phyloP scores from a whole-genome alignment of 1,140 invertebrate species.

The Cydia strobilella region DNA sequence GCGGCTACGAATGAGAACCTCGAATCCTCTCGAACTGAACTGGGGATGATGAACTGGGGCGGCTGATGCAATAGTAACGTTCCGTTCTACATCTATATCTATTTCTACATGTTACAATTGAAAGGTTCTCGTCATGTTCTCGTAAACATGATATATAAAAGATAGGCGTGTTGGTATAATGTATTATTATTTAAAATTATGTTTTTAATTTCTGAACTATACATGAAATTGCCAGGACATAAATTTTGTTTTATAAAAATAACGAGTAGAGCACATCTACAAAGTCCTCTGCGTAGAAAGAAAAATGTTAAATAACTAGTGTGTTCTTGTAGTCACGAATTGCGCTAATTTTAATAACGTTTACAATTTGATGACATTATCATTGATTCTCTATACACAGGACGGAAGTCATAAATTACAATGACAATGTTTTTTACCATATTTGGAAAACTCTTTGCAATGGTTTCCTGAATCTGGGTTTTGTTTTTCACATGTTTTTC shows the following conservation, averaged over 20 bases:
- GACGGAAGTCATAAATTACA: neutral
- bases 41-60: no score
- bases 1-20: neutral
- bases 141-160: neutral
- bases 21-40: no score
- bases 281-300: neutral
- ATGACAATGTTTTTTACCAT: neutral
- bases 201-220: no score
- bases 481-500: no score
- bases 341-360: neutral
- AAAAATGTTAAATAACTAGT: neutral
- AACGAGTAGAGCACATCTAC: neutral
- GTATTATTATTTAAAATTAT: neutral
- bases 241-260: neutral
- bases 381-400: neutral
- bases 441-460: neutral
- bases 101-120: neutral
- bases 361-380: neutral
- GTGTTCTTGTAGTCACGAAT: neutral
- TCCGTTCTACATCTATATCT: conserved; percentile 35
- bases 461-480: neutral
- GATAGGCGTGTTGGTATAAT: neutral
- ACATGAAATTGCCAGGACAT: no score
- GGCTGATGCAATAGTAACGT: conserved; percentile 44
- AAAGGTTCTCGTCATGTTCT: neutral